phyloP scores from a whole-genome alignment of 1,140 invertebrate species.

The Meloidogyne exigua region DNA sequence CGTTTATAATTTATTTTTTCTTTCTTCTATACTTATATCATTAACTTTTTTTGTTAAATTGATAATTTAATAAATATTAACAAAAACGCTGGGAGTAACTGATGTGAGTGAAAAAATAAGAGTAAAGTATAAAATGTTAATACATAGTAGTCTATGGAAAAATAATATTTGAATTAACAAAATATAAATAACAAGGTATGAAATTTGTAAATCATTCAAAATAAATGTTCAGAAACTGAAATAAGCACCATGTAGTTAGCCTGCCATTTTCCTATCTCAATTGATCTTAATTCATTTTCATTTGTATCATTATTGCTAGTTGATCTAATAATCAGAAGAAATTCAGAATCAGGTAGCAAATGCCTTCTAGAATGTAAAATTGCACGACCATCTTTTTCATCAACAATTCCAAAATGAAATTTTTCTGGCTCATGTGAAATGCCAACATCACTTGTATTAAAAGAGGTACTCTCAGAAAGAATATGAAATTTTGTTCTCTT shows the following conservation, averaged over 20 bases:
- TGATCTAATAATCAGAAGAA: constrained; percentile 37
- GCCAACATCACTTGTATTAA: not conserved
- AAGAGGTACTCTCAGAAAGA: not conserved
- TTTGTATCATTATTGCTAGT: constrained; percentile 17
- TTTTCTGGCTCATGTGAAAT: not conserved
- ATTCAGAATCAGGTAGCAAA: constrained; percentile 32
- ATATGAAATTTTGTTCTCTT: constrained; percentile 38
- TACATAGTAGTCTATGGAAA: not conserved
- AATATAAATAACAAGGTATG: not conserved
- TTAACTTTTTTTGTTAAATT: not conserved
- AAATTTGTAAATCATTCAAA: constrained; percentile 20
- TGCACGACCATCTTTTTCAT: constrained; percentile 35
- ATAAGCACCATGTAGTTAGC: constrained; percentile 43
- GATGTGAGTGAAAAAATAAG: not conserved
- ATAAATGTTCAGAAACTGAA: constrained; percentile 44
- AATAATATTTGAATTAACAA: not conserved
- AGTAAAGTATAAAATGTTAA: not conserved
- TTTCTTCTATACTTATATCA: not conserved
- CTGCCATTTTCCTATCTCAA: constrained; percentile 33
- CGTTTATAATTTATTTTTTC: not conserved
- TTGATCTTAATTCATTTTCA: not conserved
- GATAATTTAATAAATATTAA: constrained; percentile 4
- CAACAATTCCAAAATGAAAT: constrained; percentile 14
- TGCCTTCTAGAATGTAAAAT: constrained; percentile 21
- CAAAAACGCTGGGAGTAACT: not conserved